Percentiles rank a stretch among this genome's conserved stretches.
Evolutionary conservation across 2,113 vertebrate genomes (phyloP).

Genomic region (Glaucomys volans): DNA sequence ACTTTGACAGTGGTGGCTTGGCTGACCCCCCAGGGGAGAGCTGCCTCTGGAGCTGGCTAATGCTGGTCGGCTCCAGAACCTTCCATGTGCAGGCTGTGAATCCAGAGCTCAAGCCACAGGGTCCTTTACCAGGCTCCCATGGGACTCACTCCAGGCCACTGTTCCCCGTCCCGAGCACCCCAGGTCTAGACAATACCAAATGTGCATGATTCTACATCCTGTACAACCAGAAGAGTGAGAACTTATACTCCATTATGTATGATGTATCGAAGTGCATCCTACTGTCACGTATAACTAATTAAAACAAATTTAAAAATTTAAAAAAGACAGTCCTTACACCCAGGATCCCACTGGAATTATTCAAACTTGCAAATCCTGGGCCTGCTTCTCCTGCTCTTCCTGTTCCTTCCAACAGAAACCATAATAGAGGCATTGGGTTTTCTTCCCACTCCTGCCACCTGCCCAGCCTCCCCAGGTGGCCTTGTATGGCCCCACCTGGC

Average conservation of each 20-base stretch:
- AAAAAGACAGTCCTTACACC: too few species aligned
- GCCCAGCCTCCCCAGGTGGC: background rate
- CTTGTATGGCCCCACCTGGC: rapidly evolving
- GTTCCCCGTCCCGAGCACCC: rapidly evolving
- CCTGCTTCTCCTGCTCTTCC: background rate
- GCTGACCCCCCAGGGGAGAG: background rate
- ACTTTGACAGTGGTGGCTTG: background rate
- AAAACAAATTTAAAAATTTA: too few species aligned
- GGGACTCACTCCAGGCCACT: too few species aligned
- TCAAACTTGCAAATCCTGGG: background rate
- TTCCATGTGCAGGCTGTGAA: background rate
- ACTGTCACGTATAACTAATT: too few species aligned
- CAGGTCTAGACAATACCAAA: too few species aligned
- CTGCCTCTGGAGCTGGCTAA: background rate
- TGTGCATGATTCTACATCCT: too few species aligned
- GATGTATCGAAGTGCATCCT: too few species aligned
- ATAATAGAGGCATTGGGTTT: background rate
- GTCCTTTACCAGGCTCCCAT: background rate
- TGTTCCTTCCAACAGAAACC: background rate
- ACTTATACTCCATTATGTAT: too few species aligned
- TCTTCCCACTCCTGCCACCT: background rate
- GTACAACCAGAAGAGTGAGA: too few species aligned
- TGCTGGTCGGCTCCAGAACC: background rate
- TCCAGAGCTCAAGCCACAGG: background rate
- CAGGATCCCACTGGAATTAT: background rate